Evolutionary conservation across 2,888 invertebrate species (phyloP).

Genomic region (Slavum lentiscoides): DNA sequence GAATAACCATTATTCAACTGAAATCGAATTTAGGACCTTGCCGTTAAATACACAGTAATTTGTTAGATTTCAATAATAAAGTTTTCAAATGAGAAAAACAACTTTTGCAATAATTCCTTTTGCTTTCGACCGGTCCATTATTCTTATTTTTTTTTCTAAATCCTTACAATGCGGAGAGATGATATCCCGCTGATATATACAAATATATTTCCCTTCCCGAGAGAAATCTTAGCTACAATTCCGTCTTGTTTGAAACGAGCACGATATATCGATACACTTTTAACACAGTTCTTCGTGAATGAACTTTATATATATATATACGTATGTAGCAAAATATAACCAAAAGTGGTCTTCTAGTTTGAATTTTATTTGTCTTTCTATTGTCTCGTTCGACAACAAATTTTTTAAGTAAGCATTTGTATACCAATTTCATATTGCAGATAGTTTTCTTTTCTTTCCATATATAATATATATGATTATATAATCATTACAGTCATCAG

Average conservation of each 20-base stretch:
- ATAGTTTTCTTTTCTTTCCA: no score
- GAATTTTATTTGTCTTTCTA: not conserved
- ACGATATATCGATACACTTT: constrained; percentile 22
- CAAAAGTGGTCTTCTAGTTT: constrained; percentile 10
- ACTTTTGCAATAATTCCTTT: constrained; percentile 23
- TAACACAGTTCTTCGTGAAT: constrained; percentile 11
- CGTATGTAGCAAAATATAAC: not conserved
- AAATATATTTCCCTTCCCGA: constrained; percentile 14
- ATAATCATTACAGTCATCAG: no score
- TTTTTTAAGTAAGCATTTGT: not conserved
- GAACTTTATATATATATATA: not conserved
- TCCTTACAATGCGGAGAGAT: not conserved
- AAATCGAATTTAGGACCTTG: no score
- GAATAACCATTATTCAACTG: no score
- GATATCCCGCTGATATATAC: constrained; percentile 18
- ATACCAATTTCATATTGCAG: no score
- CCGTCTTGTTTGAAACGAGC: constrained; percentile 20
- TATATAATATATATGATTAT: not conserved
- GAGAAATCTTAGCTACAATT: constrained; percentile 29
- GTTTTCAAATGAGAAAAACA: no score
- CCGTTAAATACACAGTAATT: no score
- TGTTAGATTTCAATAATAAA: no score
- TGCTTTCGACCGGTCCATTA: constrained; percentile 19
- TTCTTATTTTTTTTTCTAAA: constrained; percentile 25
- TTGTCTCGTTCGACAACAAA: not conserved